A percentile compares a stretch with the other conserved stretches of the same genome.
Evolutionary conservation across 1,140 invertebrate species (phyloP).

Genomic region (Megathymus violae): DNA sequence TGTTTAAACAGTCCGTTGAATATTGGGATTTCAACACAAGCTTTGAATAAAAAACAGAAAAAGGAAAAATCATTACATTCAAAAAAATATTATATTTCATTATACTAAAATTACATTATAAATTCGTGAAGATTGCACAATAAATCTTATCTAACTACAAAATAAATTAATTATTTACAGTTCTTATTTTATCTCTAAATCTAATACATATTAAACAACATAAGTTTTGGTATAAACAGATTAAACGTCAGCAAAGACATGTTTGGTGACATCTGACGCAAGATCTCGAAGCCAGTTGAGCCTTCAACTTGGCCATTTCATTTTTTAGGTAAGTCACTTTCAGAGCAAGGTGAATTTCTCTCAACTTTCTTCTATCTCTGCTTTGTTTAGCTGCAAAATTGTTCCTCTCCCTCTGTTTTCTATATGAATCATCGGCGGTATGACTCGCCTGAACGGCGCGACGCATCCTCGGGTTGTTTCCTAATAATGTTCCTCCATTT

Average conservation of each 20-base stretch:
- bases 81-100: constrained; percentile 18
- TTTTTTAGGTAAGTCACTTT: constrained; percentile 89
- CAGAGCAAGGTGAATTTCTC: constrained; percentile 97
- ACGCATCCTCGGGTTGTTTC: constrained; percentile 88
- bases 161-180: constrained; percentile 25
- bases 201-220: constrained; percentile 21
- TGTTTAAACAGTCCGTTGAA: too few species aligned
- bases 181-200: constrained; percentile 6
- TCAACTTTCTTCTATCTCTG: constrained; percentile 93
- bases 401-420: constrained; percentile 95
- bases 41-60: too few species aligned
- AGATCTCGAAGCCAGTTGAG: constrained; percentile 24
- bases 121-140: constrained; percentile 23
- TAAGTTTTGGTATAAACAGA: constrained; percentile 1
- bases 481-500: constrained; percentile 82
- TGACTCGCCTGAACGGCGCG: constrained; percentile 76
- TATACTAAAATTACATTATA: constrained; percentile 2
- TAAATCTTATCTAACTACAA: constrained; percentile 13
- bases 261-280: constrained; percentile 44
- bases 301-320: constrained; percentile 42
- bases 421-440: constrained; percentile 89
- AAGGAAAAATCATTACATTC: too few species aligned
- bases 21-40: too few species aligned
- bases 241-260: constrained; percentile 38
- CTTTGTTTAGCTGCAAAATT: constrained; percentile 98